Base-by-base conservation (phyloP, 2,113 vertebrate genomes). In the Chlamydotis undulata region DNA sequence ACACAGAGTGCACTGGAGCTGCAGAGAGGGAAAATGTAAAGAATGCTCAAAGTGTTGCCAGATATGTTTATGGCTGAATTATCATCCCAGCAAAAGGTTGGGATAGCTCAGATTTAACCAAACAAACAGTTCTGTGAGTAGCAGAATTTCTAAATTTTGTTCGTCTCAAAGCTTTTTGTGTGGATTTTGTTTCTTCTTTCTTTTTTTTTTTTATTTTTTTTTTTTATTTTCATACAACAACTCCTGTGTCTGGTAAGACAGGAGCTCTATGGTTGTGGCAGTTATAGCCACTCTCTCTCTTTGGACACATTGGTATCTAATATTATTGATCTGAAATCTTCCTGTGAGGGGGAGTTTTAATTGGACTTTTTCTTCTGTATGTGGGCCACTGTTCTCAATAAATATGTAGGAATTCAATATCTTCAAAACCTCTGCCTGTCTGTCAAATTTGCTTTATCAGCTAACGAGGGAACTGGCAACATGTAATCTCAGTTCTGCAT, bases 1-100 rank as follows among this genome's bases (percentile, higher is more conserved):
- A 82, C 0, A 0, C 11, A 23, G 35, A 73, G 22, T 24, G 26
- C 41, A 18, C 22, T 0, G 0, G 53, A 60, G 61, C 63, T 76
- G 47, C 22, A 60, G 52, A 37, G 64, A 61, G 10, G 10, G 6
- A 22, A 47, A 68, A 79, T 4, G 5, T 50, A 57, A 71, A 64
- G 24, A 41, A 24, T 83, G 14, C 47, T 91, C 24, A 7, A 50
- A 79, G 39, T 23, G 8, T 43, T 79, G 57, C 19, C 24, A 65
- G 55, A 31, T 24, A 16, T 61, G 31, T 45, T 76, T 83, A 19
- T 56, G 37, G 3, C 35, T 79, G 47, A 71, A 26, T 49, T 68
- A 18, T 15, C 13, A 43, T 10, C 12, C 35, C 24, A 67, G 49
- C 21, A 87, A 29, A 87, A 47, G 8, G 4, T 10, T 75, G 19